phyloP scores from a whole-genome alignment of 2,113 vertebrate species.

The Pygoscelis adeliae region DNA sequence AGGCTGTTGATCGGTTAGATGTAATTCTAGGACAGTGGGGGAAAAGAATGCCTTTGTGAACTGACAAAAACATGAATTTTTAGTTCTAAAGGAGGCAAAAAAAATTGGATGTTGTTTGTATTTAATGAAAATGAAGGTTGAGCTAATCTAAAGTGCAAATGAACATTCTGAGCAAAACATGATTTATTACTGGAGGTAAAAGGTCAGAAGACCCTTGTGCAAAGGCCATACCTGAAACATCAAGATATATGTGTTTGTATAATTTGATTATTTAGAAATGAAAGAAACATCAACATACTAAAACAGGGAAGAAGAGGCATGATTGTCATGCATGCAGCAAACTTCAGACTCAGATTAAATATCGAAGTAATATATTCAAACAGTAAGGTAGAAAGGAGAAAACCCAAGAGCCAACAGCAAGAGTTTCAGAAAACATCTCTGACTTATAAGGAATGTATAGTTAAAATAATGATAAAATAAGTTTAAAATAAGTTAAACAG shows the following conservation, averaged over 20 bases:
- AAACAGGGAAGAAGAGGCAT: background rate
- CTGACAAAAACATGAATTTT: background rate
- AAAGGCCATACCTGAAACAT: background rate
- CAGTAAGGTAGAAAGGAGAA: background rate
- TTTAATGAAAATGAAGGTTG: background rate
- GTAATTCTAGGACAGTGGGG: background rate
- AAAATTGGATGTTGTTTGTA: background rate
- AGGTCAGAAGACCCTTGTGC: background rate
- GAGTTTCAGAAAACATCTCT: background rate
- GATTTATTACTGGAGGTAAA: background rate
- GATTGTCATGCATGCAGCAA: background rate
- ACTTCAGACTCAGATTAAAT: background rate
- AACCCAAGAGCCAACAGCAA: background rate
- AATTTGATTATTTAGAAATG: background rate
- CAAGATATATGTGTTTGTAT: background rate
- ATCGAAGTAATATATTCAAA: background rate
- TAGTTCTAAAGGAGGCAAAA: background rate
- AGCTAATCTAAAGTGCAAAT: background rate
- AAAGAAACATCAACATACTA: background rate
- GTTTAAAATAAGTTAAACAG: background rate
- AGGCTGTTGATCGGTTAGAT: fast-evolving
- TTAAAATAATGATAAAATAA: background rate
- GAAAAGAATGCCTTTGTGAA: background rate
- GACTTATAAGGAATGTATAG: background rate
- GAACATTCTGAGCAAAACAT: background rate